These are phyloP conservation scores for Silurus asotus DNA, from an alignment of 2,113 vertebrate genomes.

Conservation along the genomic window DNA sequence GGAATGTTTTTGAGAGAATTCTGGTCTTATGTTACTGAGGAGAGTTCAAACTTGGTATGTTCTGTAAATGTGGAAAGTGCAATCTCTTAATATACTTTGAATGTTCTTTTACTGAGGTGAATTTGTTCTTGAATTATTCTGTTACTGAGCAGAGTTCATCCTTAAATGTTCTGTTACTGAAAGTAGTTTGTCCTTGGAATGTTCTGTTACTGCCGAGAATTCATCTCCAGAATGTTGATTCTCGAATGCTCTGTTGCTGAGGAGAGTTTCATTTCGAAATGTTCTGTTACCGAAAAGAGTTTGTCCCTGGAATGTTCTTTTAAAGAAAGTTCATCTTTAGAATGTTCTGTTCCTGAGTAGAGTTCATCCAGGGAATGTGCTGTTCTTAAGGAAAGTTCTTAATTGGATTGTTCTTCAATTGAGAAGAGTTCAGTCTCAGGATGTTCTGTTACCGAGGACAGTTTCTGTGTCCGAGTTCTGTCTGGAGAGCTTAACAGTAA, in stretches of 20 bases:
- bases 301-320: background rate
- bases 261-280: background rate
- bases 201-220: background rate
- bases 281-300: background rate
- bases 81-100: background rate
- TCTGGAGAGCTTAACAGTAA: background rate
- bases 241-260: no score
- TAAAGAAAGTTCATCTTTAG: background rate
- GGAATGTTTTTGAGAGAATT: background rate
- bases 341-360: background rate
- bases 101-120: background rate
- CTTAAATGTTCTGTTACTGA: background rate
- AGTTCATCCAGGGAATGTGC: background rate
- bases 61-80: background rate
- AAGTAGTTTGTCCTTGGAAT: background rate
- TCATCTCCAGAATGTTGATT: background rate
- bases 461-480: background rate
- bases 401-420: background rate
- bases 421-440: background rate
- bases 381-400: background rate
- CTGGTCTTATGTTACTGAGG: background rate
- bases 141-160: background rate
- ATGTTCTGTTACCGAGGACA: background rate
- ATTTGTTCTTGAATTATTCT: background rate
- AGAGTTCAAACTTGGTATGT: background rate